Percentiles rank a stretch among this genome's conserved stretches.
These are phyloP conservation scores for Heterodera schachtii DNA, from an alignment of 1,140 invertebrate species.

Conservation along the genomic window DNA sequence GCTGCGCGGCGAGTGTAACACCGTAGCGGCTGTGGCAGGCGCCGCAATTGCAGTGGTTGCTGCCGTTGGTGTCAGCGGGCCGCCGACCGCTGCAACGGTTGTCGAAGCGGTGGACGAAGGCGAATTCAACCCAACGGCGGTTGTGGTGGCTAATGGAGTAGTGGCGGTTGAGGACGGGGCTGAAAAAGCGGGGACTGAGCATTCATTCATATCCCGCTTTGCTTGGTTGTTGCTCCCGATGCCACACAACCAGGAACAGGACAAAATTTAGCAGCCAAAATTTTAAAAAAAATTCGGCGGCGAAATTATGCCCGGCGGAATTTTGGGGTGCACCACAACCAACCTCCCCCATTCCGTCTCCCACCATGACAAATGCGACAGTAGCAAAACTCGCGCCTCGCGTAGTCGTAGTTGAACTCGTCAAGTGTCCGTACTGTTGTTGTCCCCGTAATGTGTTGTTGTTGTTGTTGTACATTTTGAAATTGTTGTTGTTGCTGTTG, in stretches of 20 bases:
- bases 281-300: too few species aligned
- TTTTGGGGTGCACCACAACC: not conserved
- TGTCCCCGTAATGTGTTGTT: not conserved
- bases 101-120: not conserved
- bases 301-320: too few species aligned
- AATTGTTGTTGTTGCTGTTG: not conserved
- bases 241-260: not conserved
- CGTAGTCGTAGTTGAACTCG: slow-evolving; percentile 50
- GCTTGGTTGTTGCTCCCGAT: too few species aligned
- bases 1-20: not conserved
- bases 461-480: not conserved
- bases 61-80: too few species aligned
- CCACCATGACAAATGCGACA: slow-evolving; percentile 41
- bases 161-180: not conserved
- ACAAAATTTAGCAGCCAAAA: too few species aligned
- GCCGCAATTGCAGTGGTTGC: not conserved
- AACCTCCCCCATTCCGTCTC: not conserved
- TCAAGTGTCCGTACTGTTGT: not conserved
- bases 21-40: not conserved
- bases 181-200: not conserved
- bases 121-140: not conserved
- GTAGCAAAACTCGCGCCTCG: slow-evolving; percentile 45
- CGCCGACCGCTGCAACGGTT: too few species aligned
- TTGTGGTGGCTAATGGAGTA: not conserved
- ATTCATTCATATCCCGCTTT: too few species aligned